phyloP scores from a whole-genome alignment of 2,113 vertebrate genomes.

The Miniopterus natalensis region DNA sequence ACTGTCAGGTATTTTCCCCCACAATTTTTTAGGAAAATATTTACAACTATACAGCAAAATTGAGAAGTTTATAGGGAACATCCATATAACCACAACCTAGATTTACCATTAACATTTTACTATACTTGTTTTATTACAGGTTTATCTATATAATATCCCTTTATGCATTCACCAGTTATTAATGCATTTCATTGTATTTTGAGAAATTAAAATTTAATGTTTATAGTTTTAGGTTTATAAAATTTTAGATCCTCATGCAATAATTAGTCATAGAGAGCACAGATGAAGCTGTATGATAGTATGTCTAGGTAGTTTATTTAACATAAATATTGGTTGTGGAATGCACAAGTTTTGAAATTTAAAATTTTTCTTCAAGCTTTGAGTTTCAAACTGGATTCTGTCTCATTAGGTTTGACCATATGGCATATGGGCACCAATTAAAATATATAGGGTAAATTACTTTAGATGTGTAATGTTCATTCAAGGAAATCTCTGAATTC shows the following conservation, averaged over 20 bases:
- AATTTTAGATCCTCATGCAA: not conserved
- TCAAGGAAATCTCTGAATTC: conserved; percentile 33
- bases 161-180: conserved; percentile 11
- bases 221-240: conserved; percentile 49
- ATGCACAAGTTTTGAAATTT: conserved; percentile 53
- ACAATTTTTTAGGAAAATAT: conserved; percentile 47
- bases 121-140: not conserved
- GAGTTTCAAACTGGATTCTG: conserved; percentile 63
- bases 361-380: conserved; percentile 56
- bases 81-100: not conserved
- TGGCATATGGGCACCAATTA: not conserved
- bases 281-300: conserved; percentile 18
- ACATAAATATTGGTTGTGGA: conserved; percentile 37
- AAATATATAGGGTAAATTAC: conserved; percentile 27
- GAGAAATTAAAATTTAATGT: conserved; percentile 63
- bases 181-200: conserved; percentile 54
- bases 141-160: not conserved
- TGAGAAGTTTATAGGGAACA: not conserved
- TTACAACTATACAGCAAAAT: not conserved
- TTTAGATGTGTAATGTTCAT: conserved; percentile 25
- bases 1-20: not conserved
- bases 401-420: conserved; percentile 36
- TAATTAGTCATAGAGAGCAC: conserved; percentile 39
- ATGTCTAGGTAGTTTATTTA: conserved; percentile 37
- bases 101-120: conserved; percentile 26